Percentiles rank a stretch among this genome's conserved stretches.
These are phyloP conservation scores for Scaptodrosophila latifasciaeformis DNA, from an alignment of 2,888 invertebrate species.

Conservation along the genomic window DNA sequence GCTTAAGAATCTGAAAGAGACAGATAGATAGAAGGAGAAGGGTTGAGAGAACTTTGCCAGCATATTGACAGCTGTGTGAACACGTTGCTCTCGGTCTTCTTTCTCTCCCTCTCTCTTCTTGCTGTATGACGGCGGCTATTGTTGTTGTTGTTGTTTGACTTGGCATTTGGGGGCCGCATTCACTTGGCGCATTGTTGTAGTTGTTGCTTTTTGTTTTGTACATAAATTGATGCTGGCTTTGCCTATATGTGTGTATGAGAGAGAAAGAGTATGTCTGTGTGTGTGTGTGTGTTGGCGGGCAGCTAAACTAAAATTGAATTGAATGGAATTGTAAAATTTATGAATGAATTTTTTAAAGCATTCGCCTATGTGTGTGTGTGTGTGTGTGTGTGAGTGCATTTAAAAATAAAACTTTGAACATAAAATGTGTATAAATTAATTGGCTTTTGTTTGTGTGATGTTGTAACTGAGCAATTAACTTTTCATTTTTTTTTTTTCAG, in stretches of 20 bases:
- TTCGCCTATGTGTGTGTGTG: slow-evolving; percentile 22
- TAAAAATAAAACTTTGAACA: slow-evolving; percentile 25
- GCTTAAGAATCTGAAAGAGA: too few species aligned
- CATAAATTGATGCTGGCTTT: slow-evolving; percentile 8
- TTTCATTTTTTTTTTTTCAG: slow-evolving; percentile 45
- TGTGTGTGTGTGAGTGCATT: slow-evolving; percentile 29
- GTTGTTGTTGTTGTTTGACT: slow-evolving; percentile 34
- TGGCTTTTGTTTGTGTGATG: slow-evolving; percentile 23
- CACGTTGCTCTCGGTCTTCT: slow-evolving; percentile 28
- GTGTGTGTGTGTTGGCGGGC: slow-evolving; percentile 18
- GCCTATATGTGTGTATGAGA: slow-evolving; percentile 12
- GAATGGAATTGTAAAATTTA: slow-evolving; percentile 68
- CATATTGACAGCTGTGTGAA: too few species aligned
- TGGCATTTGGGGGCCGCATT: slow-evolving; percentile 1
- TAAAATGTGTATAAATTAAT: too few species aligned
- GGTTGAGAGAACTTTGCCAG: too few species aligned
- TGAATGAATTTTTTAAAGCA: slow-evolving; percentile 59
- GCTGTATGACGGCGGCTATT: slow-evolving; percentile 4
- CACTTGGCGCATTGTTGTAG: slow-evolving; percentile 3
- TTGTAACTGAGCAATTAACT: slow-evolving; percentile 3
- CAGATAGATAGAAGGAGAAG: too few species aligned
- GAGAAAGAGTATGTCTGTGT: slow-evolving; percentile 18
- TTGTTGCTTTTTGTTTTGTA: slow-evolving; percentile 16
- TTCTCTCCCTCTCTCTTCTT: slow-evolving; percentile 4
- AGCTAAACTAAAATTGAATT: slow-evolving; percentile 60